These are phyloP conservation scores for Portevinia maculata DNA, from an alignment of 2,888 invertebrate species.

Conservation along the genomic window DNA sequence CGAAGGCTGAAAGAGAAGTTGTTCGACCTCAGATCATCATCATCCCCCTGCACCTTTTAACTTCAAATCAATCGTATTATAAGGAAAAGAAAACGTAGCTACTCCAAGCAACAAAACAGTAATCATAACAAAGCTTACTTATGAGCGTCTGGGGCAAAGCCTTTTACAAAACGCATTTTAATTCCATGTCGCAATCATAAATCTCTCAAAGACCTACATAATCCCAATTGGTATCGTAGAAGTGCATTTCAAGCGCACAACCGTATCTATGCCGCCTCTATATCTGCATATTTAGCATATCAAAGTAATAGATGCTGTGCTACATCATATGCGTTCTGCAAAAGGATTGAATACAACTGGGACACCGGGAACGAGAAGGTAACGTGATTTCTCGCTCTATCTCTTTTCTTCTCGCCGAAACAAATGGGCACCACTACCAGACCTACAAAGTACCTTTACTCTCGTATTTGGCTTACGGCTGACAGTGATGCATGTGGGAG, in stretches of 20 bases:
- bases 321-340: constrained; percentile 27
- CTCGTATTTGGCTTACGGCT: constrained; percentile 9
- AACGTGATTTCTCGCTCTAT: neutral
- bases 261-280: neutral
- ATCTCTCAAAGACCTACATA: constrained; percentile 70
- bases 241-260: constrained; percentile 43
- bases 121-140: neutral
- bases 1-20: no score
- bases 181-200: constrained; percentile 65
- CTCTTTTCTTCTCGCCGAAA: constrained; percentile 7
- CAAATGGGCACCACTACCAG: constrained; percentile 38
- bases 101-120: neutral
- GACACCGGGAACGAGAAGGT: constrained; percentile 3
- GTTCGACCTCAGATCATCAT: no score
- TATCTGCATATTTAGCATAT: constrained; percentile 30
- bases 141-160: neutral
- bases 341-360: constrained; percentile 8
- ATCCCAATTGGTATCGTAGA: constrained; percentile 45
- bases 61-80: neutral
- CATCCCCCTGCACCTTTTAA: no score
- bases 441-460: neutral
- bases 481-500: constrained; percentile 41
- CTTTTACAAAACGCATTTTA: constrained; percentile 59
- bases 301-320: constrained; percentile 62
- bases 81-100: neutral